phyloP scores from a whole-genome alignment of 2,888 invertebrate genomes.

The Eumerus sabulonum region DNA sequence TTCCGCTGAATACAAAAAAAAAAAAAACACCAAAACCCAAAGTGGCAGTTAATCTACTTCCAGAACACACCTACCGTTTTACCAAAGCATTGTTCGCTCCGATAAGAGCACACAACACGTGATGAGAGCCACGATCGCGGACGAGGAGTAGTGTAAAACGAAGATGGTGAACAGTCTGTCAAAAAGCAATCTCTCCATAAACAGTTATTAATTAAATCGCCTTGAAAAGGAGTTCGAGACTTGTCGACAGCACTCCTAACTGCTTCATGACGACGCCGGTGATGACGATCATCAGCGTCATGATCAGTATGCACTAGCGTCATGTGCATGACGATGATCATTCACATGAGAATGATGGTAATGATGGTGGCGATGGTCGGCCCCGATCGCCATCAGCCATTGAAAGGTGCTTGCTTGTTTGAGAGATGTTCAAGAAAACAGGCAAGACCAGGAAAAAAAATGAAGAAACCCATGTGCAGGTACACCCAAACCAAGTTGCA shows the following conservation, averaged over 20 bases:
- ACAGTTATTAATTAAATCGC: slow-evolving; percentile 69
- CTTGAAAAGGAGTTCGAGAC: slow-evolving; percentile 64
- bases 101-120: slow-evolving; percentile 32
- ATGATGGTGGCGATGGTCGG: slow-evolving; percentile 33
- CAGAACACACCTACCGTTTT: slow-evolving; percentile 66
- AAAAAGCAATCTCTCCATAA: slow-evolving; percentile 67
- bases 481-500: neutral
- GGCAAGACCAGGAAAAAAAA: neutral
- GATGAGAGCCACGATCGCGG: slow-evolving; percentile 1
- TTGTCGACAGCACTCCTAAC: slow-evolving; percentile 67
- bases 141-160: neutral
- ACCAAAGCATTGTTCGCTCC: slow-evolving; percentile 38
- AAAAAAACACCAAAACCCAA: slow-evolving; percentile 38
- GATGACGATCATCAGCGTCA: slow-evolving; percentile 29
- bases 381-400: slow-evolving; percentile 59
- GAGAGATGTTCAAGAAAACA: neutral
- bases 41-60: slow-evolving; percentile 63
- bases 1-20: too few species aligned
- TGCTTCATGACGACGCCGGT: slow-evolving; percentile 49
- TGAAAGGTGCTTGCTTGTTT: slow-evolving; percentile 25
- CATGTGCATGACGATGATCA: slow-evolving; percentile 19
- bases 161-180: slow-evolving; percentile 45
- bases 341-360: too few species aligned
- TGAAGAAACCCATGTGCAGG: slow-evolving; percentile 37
- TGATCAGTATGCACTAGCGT: slow-evolving; percentile 55